These are phyloP conservation scores for Myotis daubentonii DNA, from an alignment of 2,797 vertebrate genomes.

Conservation along the genomic window DNA sequence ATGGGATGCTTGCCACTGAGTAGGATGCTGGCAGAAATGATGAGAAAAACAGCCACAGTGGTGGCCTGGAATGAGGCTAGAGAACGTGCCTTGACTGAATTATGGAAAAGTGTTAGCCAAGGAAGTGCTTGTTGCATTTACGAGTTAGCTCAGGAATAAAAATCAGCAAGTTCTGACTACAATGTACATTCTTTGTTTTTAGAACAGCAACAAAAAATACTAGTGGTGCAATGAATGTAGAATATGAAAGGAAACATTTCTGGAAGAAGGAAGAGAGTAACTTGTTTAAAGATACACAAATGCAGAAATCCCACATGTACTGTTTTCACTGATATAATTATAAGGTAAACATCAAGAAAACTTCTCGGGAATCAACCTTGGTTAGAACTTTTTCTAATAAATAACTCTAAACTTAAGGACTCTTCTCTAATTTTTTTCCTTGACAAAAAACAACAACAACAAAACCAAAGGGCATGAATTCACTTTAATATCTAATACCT, in stretches of 20 bases:
- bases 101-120: accelerated
- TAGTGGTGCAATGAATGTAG: background rate
- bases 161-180: background rate
- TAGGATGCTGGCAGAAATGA: background rate
- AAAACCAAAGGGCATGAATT: background rate
- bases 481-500: background rate
- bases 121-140: background rate
- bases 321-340: background rate
- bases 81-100: background rate
- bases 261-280: background rate
- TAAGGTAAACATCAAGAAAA: slow-evolving; percentile 1
- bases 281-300: background rate
- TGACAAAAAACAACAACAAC: background rate
- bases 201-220: background rate
- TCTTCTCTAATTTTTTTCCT: background rate
- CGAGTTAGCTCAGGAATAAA: background rate
- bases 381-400: background rate
- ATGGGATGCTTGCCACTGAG: background rate
- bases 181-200: background rate
- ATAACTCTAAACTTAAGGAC: background rate
- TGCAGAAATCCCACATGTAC: background rate
- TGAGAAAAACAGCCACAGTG: background rate
- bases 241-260: background rate
- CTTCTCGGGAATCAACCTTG: background rate
- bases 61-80: accelerated